Evolutionary conservation across 2,113 vertebrate species (phyloP).

Genomic region (Periophthalmodon schlosseri): DNA sequence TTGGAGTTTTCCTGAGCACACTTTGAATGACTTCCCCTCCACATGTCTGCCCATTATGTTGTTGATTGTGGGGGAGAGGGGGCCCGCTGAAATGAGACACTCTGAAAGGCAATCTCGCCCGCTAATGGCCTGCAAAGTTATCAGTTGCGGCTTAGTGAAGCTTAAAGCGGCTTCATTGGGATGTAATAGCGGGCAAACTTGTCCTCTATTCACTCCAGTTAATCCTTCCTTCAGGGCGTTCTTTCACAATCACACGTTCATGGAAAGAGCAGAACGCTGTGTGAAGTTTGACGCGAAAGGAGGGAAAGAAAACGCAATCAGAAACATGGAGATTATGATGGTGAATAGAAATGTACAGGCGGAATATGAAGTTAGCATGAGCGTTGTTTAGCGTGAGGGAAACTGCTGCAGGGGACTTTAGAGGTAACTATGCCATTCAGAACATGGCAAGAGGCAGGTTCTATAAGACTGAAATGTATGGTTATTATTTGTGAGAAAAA

Average conservation of each 20-base stretch:
- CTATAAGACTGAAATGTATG: slow-evolving; percentile 33
- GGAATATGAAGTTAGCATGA: slow-evolving; percentile 37
- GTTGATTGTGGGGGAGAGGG: slow-evolving; percentile 66
- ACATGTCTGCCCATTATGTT: slow-evolving; percentile 62
- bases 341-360: slow-evolving; percentile 53
- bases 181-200: slow-evolving; percentile 78
- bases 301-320: slow-evolving; percentile 61
- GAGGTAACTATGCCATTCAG: slow-evolving; percentile 59
- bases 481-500: slow-evolving; percentile 5
- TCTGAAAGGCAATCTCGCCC: slow-evolving; percentile 70
- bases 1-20: slow-evolving; percentile 33
- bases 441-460: slow-evolving; percentile 53
- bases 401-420: slow-evolving; percentile 39
- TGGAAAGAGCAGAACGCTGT: slow-evolving; percentile 51
- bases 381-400: slow-evolving; percentile 35
- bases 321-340: slow-evolving; percentile 38
- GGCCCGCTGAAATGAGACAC: slow-evolving; percentile 54
- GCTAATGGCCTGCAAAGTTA: slow-evolving; percentile 80
- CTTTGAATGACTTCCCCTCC: slow-evolving; percentile 52
- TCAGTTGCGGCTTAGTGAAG: slow-evolving; percentile 79
- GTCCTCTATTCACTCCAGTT: slow-evolving; percentile 71
- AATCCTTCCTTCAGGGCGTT: slow-evolving; percentile 73
- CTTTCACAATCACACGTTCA: slow-evolving; percentile 68
- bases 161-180: slow-evolving; percentile 76
- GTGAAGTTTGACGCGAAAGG: slow-evolving; percentile 40